These are phyloP conservation scores for Helarctos malayanus DNA, from an alignment of 2,797 vertebrate genomes.

Conservation along the genomic window DNA sequence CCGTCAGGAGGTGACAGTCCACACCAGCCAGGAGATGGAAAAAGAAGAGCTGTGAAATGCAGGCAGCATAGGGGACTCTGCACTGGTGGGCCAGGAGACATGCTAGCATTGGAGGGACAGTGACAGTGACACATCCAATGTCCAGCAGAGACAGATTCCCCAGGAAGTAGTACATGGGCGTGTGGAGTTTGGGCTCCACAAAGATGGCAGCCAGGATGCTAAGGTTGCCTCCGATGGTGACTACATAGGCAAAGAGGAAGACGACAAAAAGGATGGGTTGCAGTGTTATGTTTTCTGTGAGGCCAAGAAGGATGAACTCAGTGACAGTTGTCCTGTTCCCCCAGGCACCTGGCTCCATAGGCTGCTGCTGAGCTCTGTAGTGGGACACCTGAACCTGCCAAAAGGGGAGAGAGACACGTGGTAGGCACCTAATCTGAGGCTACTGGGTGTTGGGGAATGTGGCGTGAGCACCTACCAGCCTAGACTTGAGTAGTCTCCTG, in stretches of 20 bases:
- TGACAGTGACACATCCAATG: neutral
- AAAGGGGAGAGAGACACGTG: neutral
- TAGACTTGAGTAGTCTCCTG: neutral
- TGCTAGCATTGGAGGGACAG: neutral
- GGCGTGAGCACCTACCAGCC: neutral
- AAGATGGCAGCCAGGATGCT: constrained; percentile 60
- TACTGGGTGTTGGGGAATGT: neutral
- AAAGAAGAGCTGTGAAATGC: constrained; percentile 75
- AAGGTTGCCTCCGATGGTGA: constrained; percentile 58
- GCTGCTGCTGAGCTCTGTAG: neutral
- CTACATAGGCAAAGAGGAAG: constrained; percentile 49
- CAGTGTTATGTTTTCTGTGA: constrained; percentile 34
- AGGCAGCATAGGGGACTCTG: constrained; percentile 58
- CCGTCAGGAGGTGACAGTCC: constrained; percentile 70
- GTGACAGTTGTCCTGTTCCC: constrained; percentile 54
- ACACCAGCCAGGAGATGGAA: constrained; percentile 65
- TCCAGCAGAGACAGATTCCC: constrained; percentile 46
- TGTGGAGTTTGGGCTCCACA: constrained; percentile 41
- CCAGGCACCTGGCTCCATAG: constrained; percentile 21
- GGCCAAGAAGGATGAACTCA: constrained; percentile 67
- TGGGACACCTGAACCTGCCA: neutral
- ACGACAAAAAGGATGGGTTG: neutral
- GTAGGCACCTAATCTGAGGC: neutral
- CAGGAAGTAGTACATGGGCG: constrained; percentile 53
- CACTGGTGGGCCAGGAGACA: constrained; percentile 42